phyloP scores from a whole-genome alignment of 2,888 invertebrate genomes.

The Sisyra terminalis region DNA sequence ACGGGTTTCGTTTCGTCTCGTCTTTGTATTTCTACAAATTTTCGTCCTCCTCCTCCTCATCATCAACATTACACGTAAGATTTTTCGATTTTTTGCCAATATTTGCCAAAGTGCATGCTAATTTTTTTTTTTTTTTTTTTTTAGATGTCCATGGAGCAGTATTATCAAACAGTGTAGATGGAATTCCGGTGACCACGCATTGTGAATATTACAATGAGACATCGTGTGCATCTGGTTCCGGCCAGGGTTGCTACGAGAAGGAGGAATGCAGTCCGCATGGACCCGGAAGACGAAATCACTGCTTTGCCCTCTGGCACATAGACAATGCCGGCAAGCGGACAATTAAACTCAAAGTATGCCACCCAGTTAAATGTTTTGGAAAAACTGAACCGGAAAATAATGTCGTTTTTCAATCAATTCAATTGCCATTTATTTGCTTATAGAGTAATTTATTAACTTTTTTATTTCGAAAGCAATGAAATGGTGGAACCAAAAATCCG shows the following conservation, averaged over 20 bases:
- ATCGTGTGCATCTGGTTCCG: slow-evolving; percentile 27
- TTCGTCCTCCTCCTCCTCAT: no score
- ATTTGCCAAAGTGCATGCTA: not conserved
- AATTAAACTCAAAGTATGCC: slow-evolving; percentile 22
- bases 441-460: no score
- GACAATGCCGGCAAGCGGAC: slow-evolving; percentile 41
- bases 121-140: not conserved
- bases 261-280: slow-evolving; percentile 52
- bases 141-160: not conserved
- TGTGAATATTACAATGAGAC: slow-evolving; percentile 55
- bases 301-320: slow-evolving; percentile 69
- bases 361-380: no score
- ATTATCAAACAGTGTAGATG: slow-evolving; percentile 12
- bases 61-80: no score
- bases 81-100: no score
- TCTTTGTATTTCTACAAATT: no score
- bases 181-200: slow-evolving; percentile 32
- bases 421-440: no score
- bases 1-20: no score
- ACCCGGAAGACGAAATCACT: slow-evolving; percentile 58
- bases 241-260: slow-evolving; percentile 29
- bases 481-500: no score
- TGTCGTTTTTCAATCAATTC: no score
- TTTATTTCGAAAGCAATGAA: not conserved
- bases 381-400: no score